phyloP scores from a whole-genome alignment of 2,888 invertebrate species.

The Drosophila longiperda region DNA sequence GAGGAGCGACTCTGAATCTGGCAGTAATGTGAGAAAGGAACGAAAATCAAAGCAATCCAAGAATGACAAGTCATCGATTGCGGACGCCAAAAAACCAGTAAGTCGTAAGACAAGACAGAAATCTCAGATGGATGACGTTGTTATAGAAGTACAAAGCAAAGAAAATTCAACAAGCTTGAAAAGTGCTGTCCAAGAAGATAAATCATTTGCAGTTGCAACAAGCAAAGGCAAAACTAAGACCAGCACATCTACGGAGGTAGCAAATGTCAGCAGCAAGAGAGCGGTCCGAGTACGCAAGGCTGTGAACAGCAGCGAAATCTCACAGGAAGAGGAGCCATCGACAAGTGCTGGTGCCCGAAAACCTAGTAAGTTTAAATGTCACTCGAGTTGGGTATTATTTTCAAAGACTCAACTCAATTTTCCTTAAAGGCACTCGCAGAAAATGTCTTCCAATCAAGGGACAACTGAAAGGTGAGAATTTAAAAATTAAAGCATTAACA shows the following conservation, averaged over 20 bases:
- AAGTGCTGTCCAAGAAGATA: background rate
- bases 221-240: background rate
- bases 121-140: background rate
- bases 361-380: slow-evolving; percentile 15
- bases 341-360: slow-evolving; percentile 2
- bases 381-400: too few species aligned
- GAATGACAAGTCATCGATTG: background rate
- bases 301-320: background rate
- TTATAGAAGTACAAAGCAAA: background rate
- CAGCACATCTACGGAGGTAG: background rate
- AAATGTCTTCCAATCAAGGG: background rate
- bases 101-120: background rate
- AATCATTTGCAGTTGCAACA: background rate
- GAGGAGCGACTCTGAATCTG: background rate
- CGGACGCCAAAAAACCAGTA: background rate
- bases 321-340: slow-evolving; percentile 1
- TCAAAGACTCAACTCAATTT: background rate
- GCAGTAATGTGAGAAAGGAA: slow-evolving; percentile 1
- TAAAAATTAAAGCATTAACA: background rate
- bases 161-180: background rate
- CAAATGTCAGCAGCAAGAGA: background rate
- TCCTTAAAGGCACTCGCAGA: slow-evolving; percentile 6
- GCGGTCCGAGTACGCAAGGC: background rate
- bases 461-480: slow-evolving; percentile 12
- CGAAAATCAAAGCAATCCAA: slow-evolving; percentile 7